Conservation (phyloP, 2,888 invertebrate genomes). For the Drosophila nr. perissopoda region DNA sequence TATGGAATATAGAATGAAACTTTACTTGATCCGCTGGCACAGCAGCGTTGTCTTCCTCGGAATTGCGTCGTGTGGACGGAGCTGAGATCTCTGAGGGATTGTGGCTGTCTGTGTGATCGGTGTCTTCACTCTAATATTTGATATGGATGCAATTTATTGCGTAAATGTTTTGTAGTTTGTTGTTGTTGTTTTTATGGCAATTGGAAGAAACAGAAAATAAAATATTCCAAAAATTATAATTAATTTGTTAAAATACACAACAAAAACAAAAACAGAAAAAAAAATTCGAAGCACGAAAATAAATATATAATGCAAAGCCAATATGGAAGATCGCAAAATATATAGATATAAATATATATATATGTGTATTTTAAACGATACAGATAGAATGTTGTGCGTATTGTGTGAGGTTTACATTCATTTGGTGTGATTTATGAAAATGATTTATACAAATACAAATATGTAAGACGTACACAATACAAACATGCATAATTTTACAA, state of each 20-base stretch:
- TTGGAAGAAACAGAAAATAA: constrained; percentile 68
- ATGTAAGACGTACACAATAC: neutral
- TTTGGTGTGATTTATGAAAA: neutral
- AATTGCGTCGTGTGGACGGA: constrained; percentile 84
- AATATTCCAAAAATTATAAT: constrained; percentile 52
- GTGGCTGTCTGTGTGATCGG: constrained; percentile 84
- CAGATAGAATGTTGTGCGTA: neutral
- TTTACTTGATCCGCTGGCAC: constrained; percentile 80
- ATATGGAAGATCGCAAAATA: constrained; percentile 1
- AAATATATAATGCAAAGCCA: constrained; percentile 19
- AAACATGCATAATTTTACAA: neutral
- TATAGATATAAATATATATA: neutral
- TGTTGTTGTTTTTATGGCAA: constrained; percentile 22
- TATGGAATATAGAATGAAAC: constrained; percentile 35
- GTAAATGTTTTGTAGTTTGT: constrained; percentile 36
- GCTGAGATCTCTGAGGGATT: constrained; percentile 84
- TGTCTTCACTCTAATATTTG: constrained; percentile 82
- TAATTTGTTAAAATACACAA: constrained; percentile 39
- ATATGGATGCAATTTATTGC: constrained; percentile 43
- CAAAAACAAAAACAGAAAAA: constrained; percentile 11
- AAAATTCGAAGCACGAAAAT: constrained; percentile 26
- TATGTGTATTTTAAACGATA: neutral
- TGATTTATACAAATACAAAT: constrained; percentile 10
- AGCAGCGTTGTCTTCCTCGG: constrained; percentile 83
- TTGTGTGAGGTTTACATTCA: neutral